Conservation (phyloP, 2,888 invertebrate genomes). For the Leucozona laternaria region DNA sequence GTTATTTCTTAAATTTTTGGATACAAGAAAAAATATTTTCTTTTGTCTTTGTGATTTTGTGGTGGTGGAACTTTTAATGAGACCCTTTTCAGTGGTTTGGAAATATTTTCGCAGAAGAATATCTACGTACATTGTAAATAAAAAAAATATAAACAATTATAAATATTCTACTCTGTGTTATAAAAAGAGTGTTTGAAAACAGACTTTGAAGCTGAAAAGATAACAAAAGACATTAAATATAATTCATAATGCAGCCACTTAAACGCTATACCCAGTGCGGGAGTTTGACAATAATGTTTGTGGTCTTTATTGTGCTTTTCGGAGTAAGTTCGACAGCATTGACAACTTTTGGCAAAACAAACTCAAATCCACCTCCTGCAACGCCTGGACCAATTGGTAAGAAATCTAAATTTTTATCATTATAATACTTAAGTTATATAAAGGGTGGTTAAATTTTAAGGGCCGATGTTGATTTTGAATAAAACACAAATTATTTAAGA, state of each 20-base stretch:
- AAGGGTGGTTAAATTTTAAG: no score
- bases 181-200: conserved; percentile 40
- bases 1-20: not conserved
- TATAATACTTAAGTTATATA: no score
- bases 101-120: conserved; percentile 63
- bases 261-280: conserved; percentile 84
- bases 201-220: conserved; percentile 8
- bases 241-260: conserved; percentile 82
- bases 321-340: conserved; percentile 86
- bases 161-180: conserved; percentile 38
- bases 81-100: conserved; percentile 70
- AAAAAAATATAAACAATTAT: conserved; percentile 35
- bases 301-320: conserved; percentile 83
- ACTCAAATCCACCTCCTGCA: conserved; percentile 85
- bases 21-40: not conserved
- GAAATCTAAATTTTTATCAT: conserved; percentile 72
- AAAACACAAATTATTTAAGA: no score
- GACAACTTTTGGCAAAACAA: conserved; percentile 89
- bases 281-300: conserved; percentile 83
- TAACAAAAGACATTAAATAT: not conserved
- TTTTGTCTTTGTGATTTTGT: not conserved
- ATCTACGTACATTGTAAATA: conserved; percentile 40
- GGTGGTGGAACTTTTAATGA: conserved; percentile 52
- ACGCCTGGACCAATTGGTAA: conserved; percentile 86
- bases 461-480: no score